These are phyloP conservation scores for Pogonognathellus flavescens DNA, from an alignment of 1,140 invertebrate genomes.

Conservation along the genomic window DNA sequence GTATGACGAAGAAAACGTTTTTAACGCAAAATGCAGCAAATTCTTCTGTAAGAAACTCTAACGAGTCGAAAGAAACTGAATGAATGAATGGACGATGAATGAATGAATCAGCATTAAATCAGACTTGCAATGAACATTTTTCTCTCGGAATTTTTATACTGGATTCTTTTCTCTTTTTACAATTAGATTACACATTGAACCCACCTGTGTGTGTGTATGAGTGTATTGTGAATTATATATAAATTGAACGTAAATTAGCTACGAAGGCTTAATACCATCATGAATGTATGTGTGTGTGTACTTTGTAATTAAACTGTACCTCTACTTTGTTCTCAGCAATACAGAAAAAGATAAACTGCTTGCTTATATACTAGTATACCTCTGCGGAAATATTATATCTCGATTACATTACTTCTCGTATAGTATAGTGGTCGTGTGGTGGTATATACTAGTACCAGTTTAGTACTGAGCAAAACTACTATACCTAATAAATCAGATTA, in stretches of 20 bases:
- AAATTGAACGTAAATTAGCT: background rate
- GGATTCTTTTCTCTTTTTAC: conserved; percentile 9
- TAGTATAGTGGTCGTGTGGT: background rate
- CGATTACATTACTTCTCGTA: conserved; percentile 7
- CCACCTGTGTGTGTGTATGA: background rate
- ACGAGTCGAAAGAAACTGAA: conserved; percentile 28
- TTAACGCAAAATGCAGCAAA: conserved; percentile 27
- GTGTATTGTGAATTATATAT: background rate
- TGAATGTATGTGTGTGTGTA: background rate
- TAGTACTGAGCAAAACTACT: too few relatives aligned
- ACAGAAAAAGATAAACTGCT: background rate
- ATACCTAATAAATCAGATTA: conserved; percentile 19
- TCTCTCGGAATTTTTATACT: background rate
- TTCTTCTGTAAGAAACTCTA: conserved; percentile 1
- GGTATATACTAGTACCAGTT: too few relatives aligned
- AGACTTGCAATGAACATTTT: background rate
- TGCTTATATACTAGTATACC: background rate
- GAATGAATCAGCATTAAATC: conserved; percentile 36
- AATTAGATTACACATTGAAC: background rate
- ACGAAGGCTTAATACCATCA: too few relatives aligned
- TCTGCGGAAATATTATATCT: conserved; percentile 14
- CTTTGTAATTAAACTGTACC: background rate
- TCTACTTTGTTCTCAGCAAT: conserved; percentile 19
- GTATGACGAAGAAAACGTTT: conserved; percentile 14
- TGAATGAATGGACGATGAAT: conserved; percentile 35